Conservation (phyloP, 2,888 invertebrate species). For the Pseudococcus longispinus region DNA sequence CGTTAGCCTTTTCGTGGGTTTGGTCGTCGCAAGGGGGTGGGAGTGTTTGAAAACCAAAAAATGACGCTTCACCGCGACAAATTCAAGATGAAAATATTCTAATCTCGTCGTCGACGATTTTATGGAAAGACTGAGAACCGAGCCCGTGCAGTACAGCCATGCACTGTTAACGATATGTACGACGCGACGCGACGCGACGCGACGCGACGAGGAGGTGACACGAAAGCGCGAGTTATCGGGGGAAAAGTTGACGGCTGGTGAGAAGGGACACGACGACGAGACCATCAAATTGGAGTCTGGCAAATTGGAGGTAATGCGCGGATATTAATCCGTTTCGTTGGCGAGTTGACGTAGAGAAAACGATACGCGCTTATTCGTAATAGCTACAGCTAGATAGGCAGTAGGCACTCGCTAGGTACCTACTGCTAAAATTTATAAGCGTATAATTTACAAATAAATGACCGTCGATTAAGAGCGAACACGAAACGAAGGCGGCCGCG, state of each 20-base stretch:
- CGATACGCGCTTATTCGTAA: constrained; percentile 1
- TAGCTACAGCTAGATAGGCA: not conserved
- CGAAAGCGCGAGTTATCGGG: too few relatives aligned
- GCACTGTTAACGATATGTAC: too few relatives aligned
- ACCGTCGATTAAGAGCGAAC: constrained; percentile 50
- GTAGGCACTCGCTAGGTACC: not conserved
- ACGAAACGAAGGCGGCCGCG: not conserved
- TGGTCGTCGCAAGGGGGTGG: too few relatives aligned
- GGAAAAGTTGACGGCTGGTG: not conserved
- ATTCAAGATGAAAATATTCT: too few relatives aligned
- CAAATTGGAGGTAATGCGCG: not conserved
- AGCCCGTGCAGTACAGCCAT: too few relatives aligned
- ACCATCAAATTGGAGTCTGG: not conserved
- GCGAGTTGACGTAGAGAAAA: constrained; percentile 5
- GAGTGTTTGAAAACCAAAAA: too few relatives aligned
- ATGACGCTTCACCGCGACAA: too few relatives aligned
- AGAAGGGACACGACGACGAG: not conserved
- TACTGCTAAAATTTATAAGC: constrained; percentile 52
- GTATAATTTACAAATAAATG: constrained; percentile 55
- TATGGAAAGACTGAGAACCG: too few relatives aligned
- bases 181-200: too few relatives aligned
- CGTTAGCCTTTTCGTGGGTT: too few relatives aligned
- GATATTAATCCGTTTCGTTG: not conserved
- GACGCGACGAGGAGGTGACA: too few relatives aligned
- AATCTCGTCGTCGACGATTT: too few relatives aligned